These are phyloP conservation scores for Rhincodon typus DNA, from an alignment of 2,797 vertebrate genomes.

Conservation along the genomic window DNA sequence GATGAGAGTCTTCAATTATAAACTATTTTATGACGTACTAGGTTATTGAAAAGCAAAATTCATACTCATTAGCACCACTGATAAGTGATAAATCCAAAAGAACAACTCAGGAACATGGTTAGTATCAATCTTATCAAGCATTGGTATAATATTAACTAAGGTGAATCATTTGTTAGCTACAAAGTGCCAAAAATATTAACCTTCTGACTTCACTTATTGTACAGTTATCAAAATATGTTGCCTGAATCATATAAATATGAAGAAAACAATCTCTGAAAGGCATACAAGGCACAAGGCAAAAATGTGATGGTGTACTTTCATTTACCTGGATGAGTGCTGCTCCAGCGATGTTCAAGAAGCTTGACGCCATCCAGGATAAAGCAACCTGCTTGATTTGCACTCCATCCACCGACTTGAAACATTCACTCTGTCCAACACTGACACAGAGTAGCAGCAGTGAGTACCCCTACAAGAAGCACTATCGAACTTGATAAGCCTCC, in stretches of 20 bases:
- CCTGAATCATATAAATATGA: neutral
- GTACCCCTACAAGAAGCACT: too few relatives aligned
- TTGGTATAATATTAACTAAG: slow-evolving; percentile 54
- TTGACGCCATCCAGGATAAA: too few relatives aligned
- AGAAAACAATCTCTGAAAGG: neutral
- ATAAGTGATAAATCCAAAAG: slow-evolving; percentile 49
- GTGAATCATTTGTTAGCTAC: slow-evolving; percentile 41
- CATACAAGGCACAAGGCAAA: too few relatives aligned
- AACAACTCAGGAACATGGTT: slow-evolving; percentile 55
- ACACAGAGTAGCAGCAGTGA: too few relatives aligned
- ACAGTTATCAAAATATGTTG: neutral
- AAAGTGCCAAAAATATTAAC: slow-evolving; percentile 3
- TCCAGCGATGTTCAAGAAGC: too few relatives aligned
- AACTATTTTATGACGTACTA: slow-evolving; percentile 50
- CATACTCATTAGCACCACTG: slow-evolving; percentile 51
- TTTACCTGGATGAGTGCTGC: too few relatives aligned
- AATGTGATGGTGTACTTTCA: too few relatives aligned
- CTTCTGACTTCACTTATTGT: neutral
- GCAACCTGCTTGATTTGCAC: too few relatives aligned
- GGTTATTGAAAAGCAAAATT: slow-evolving; percentile 52
- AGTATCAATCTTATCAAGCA: slow-evolving; percentile 49
- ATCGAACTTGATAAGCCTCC: too few relatives aligned
- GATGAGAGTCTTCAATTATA: too few relatives aligned
- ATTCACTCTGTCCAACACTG: too few relatives aligned
- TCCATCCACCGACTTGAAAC: too few relatives aligned